phyloP scores from a whole-genome alignment of 2,797 vertebrate genomes.

The Channallabes apus region DNA sequence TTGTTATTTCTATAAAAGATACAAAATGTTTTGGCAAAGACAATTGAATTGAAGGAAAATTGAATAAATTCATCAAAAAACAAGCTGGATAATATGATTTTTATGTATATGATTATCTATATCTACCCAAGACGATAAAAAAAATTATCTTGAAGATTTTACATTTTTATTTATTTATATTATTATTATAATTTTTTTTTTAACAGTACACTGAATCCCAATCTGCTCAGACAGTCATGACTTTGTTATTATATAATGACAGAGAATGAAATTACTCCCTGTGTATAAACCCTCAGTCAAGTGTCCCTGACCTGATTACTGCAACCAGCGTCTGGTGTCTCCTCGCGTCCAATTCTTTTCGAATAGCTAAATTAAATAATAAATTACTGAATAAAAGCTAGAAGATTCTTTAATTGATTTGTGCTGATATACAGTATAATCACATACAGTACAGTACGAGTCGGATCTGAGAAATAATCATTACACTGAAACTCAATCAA shows the following conservation, averaged over 20 bases:
- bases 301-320: conserved; percentile 13
- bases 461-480: not conserved
- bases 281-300: not conserved
- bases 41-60: too few species aligned
- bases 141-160: too few species aligned
- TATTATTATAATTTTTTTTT: not conserved
- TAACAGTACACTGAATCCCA: not conserved
- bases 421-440: too few species aligned
- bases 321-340: not conserved
- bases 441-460: too few species aligned
- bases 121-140: too few species aligned
- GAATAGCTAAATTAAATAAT: not conserved
- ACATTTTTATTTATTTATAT: too few species aligned
- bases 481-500: not conserved
- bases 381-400: not conserved
- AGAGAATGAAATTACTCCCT: not conserved
- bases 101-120: too few species aligned
- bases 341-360: not conserved
- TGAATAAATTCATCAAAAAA: too few species aligned
- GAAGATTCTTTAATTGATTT: not conserved
- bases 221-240: too few species aligned
- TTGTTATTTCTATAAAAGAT: too few species aligned
- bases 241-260: not conserved
- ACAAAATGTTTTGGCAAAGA: too few species aligned
- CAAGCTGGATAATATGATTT: too few species aligned